Conservation (phyloP, 2,888 invertebrate species). For the Cacoxenus indagator region DNA sequence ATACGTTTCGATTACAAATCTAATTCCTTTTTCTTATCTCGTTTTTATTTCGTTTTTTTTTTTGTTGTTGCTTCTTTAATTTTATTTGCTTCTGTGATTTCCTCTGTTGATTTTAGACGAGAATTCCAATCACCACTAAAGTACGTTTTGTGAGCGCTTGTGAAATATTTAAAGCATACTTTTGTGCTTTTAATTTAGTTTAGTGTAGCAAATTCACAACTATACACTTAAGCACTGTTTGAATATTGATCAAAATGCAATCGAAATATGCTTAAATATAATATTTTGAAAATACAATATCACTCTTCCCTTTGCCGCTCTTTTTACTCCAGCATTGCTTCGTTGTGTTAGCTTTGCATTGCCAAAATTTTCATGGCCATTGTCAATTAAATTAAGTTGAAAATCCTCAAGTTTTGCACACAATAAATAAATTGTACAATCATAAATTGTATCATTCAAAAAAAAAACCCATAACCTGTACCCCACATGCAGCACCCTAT, state of each 20-base stretch:
- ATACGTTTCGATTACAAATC: slow-evolving; percentile 17
- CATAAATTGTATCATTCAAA: slow-evolving; percentile 14
- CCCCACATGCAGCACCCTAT: neutral
- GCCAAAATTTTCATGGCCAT: slow-evolving; percentile 2
- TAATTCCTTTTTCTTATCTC: slow-evolving; percentile 2
- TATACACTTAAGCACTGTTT: neutral
- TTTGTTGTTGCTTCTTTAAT: neutral
- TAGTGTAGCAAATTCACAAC: neutral
- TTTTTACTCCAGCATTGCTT: neutral
- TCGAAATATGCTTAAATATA: too few relatives aligned
- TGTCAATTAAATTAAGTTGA: slow-evolving; percentile 36
- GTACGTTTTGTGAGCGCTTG: slow-evolving; percentile 15
- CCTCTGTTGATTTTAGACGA: slow-evolving; percentile 10
- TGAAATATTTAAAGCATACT: neutral
- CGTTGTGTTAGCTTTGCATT: neutral
- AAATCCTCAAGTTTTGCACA: slow-evolving; percentile 24
- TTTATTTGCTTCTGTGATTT: neutral
- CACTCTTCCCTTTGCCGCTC: neutral
- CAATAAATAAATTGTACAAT: too few relatives aligned
- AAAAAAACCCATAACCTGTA: neutral
- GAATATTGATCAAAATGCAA: too few relatives aligned
- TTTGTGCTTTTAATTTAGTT: neutral
- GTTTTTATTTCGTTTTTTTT: neutral
- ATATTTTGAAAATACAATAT: neutral
- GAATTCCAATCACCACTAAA: slow-evolving; percentile 31